Base-by-base conservation (phyloP, 1,140 invertebrate genomes). In the Ditylenchus dipsaci region DNA sequence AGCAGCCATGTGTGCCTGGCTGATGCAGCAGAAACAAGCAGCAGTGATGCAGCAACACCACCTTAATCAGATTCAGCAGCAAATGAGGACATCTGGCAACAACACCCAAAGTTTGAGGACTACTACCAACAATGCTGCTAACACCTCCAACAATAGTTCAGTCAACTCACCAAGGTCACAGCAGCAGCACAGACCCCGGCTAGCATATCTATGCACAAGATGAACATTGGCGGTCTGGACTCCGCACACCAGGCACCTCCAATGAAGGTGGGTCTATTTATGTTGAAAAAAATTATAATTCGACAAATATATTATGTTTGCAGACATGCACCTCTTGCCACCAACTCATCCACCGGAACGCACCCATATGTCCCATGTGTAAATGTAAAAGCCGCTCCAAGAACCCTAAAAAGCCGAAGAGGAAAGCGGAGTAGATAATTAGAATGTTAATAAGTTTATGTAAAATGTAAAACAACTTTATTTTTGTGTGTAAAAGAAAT, bases 331-430 rank as follows among this genome's bases (percentile, higher is more conserved):
- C 67, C 21, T 96, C 93, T 8, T 98, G 95, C 82, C 93, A 97
- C 87, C 93, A 97, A 85, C 94, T 97, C 85, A 98, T 98, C 80
- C 95, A 98, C 85, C 89, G 95, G 74, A 97, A 98, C 86, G 95
- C 95, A 60, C 95, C 95, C 26, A 97, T 97, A 80, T 98, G 95
- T 86, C 95, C 95, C 21, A 87, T 97, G 7, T 98, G 95, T 85
- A 98, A 98, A 26, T 93, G 94, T 73, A 97, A 97, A 85, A 95
- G 92, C 71, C 88, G 94, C 74, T 96, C 93, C 11, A 87, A 94
- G 69, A 97, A 98, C 87, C 95, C 95, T 17, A 98, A 98, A 84
- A 96, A 97, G 82, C 93, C 93, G 63, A 97, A 97, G 85, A 93
- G 95, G 84, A 96, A 97, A 61, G 59, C 59, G 5, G 59, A 61